phyloP scores from a whole-genome alignment of 2,888 invertebrate species.

The Drosophila buzzatii region DNA sequence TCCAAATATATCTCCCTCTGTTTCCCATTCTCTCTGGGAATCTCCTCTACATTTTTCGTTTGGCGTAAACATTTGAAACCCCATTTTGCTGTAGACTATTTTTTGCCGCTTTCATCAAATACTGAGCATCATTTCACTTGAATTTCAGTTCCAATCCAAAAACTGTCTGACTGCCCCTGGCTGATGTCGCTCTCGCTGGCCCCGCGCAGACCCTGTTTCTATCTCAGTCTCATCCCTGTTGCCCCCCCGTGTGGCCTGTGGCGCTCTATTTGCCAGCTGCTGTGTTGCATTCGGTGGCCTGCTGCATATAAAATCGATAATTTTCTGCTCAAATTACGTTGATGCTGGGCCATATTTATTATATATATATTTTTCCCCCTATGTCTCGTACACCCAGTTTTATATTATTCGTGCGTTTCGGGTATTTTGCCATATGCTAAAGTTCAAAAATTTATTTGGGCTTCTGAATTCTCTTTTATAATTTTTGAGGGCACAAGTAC shows the following conservation, averaged over 20 bases:
- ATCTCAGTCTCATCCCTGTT: neutral
- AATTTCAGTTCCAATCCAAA: slow-evolving; percentile 51
- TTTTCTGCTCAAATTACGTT: slow-evolving; percentile 81
- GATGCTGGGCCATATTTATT: slow-evolving; percentile 50
- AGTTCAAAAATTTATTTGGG: slow-evolving; percentile 9
- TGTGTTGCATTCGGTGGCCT: slow-evolving; percentile 65
- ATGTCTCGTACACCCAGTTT: slow-evolving; percentile 1
- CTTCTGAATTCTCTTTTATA: slow-evolving; percentile 4
- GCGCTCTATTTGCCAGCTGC: slow-evolving; percentile 57
- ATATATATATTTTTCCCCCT: slow-evolving; percentile 13
- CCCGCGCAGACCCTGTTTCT: neutral
- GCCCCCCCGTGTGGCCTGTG: slow-evolving; percentile 14
- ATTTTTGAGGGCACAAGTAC: neutral
- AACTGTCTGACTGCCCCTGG: slow-evolving; percentile 29
- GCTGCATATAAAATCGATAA: slow-evolving; percentile 75
- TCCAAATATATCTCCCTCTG: slow-evolving; percentile 13
- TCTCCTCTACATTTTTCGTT: slow-evolving; percentile 7
- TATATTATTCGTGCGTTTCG: neutral
- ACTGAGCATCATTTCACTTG: slow-evolving; percentile 60
- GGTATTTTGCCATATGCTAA: slow-evolving; percentile 28
- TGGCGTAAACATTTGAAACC: slow-evolving; percentile 29
- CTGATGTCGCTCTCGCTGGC: slow-evolving; percentile 1
- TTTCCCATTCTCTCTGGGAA: slow-evolving; percentile 1
- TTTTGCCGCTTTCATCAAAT: slow-evolving; percentile 39
- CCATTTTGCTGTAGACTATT: slow-evolving; percentile 32